Percentiles rank a stretch among this genome's conserved stretches.
Conservation (phyloP, 2,888 invertebrate genomes). For the Mechanitis messenoides region DNA sequence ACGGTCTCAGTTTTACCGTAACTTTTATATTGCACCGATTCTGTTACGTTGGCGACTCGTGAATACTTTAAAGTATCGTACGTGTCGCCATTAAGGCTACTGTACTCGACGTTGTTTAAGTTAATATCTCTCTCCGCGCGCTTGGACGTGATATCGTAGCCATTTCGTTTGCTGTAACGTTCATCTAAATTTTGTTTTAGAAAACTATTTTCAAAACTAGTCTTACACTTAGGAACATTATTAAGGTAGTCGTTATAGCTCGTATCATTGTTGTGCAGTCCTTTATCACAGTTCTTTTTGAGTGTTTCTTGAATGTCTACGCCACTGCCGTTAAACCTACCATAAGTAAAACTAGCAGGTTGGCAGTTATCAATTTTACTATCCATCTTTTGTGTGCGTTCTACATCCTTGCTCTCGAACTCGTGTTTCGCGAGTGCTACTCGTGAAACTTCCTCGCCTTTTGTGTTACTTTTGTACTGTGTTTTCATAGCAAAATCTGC, state of each 20-base stretch:
- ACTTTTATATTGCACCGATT: constrained; percentile 71
- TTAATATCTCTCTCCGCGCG: constrained; percentile 67
- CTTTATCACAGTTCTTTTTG: constrained; percentile 74
- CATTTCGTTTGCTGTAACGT: constrained; percentile 67
- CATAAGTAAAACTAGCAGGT: constrained; percentile 58
- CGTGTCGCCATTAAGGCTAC: constrained; percentile 65
- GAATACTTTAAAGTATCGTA: constrained; percentile 74
- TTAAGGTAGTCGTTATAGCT: constrained; percentile 68
- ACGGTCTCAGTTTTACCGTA: constrained; percentile 71
- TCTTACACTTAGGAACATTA: constrained; percentile 75
- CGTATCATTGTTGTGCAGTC: constrained; percentile 69
- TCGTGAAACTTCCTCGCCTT: constrained; percentile 57
- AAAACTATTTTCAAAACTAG: constrained; percentile 72
- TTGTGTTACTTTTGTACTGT: constrained; percentile 46
- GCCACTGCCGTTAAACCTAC: constrained; percentile 59
- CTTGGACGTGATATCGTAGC: constrained; percentile 58
- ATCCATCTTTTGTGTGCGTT: constrained; percentile 52
- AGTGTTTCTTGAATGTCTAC: constrained; percentile 71
- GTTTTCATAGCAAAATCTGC: constrained; percentile 58
- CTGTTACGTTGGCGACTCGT: constrained; percentile 71
- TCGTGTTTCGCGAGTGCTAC: constrained; percentile 67
- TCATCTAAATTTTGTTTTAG: constrained; percentile 69
- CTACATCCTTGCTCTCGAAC: constrained; percentile 65
- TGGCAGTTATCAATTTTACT: constrained; percentile 54
- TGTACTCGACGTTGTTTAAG: constrained; percentile 65